phyloP scores from a whole-genome alignment of 92 coral and sea anemone genomes.

The Epizoanthus fatuus region DNA sequence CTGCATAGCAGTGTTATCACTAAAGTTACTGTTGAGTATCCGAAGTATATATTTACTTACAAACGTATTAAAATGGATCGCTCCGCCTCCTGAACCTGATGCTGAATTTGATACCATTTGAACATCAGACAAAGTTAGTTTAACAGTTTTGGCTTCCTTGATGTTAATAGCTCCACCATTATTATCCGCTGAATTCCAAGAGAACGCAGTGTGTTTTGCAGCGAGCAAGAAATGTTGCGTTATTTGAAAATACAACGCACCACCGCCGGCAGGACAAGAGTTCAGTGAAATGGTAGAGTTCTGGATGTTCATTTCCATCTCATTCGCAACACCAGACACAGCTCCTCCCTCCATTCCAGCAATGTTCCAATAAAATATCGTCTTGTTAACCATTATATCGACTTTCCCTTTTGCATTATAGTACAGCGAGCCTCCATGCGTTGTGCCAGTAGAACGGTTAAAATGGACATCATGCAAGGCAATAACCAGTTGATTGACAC shows the following conservation, averaged over 20 bases:
- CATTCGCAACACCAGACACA: not conserved
- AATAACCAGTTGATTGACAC: not conserved
- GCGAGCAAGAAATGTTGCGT: not conserved
- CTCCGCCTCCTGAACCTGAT: not conserved
- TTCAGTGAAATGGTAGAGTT: not conserved
- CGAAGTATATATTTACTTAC: not conserved
- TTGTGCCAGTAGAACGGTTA: not conserved
- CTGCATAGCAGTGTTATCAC: not conserved
- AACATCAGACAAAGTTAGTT: not conserved
- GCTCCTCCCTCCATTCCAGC: constrained; percentile 35
- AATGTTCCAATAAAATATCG: not conserved
- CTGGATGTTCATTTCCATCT: constrained; percentile 7
- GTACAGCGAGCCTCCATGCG: constrained; percentile 37
- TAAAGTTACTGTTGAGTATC: constrained; percentile 15
- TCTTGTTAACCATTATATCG: not conserved
- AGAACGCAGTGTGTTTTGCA: not conserved
- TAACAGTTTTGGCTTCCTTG: not conserved
- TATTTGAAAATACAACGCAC: not conserved
- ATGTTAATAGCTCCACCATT: not conserved
- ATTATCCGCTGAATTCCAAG: not conserved
- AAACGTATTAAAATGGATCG: not conserved
- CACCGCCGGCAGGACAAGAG: constrained; percentile 5
- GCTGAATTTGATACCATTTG: not conserved
- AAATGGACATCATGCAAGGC: constrained; percentile 25
- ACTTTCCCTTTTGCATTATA: constrained; percentile 4